Percentiles rank a stretch among this genome's conserved stretches.
Conservation (phyloP, 2,888 invertebrate genomes). For the Cephus pygmeus region DNA sequence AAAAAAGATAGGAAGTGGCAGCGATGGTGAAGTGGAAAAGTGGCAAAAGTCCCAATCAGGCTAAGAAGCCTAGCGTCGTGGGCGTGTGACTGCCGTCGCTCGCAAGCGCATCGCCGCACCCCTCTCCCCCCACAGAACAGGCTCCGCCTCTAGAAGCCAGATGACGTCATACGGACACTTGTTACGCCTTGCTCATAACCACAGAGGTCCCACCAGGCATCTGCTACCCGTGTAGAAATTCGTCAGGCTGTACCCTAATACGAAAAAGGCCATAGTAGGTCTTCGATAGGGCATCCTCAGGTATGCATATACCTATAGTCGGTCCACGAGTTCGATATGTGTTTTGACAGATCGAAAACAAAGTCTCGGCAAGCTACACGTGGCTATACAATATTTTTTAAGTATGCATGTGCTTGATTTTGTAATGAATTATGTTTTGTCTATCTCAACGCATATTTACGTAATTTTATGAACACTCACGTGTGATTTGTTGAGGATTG, state of each 20-base stretch:
- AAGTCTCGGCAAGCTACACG: no score
- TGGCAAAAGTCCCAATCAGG: constrained; percentile 12
- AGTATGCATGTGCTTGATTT: no score
- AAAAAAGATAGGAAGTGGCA: constrained; percentile 5
- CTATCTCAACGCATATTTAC: no score
- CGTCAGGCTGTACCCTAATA: neutral
- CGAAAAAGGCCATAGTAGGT: neutral
- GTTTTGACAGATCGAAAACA: no score
- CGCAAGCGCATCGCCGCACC: constrained; percentile 50
- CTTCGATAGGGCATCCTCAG: neutral
- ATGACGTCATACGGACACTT: constrained; percentile 64
- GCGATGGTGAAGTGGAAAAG: constrained; percentile 28
- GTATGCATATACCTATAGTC: neutral
- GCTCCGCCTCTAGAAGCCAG: constrained; percentile 62
- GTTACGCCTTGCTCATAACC: constrained; percentile 57
- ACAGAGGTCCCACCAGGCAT: constrained; percentile 1
- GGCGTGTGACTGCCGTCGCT: constrained; percentile 46
- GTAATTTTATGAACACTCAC: no score
- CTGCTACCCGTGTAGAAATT: neutral
- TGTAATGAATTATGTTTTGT: no score
- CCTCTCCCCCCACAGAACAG: constrained; percentile 30
- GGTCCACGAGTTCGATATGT: no score
- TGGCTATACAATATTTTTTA: no score
- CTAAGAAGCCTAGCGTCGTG: constrained; percentile 42
- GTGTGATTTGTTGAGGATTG: no score